Conservation (phyloP, 2,888 invertebrate genomes). For the Ceriagrion tenellum region DNA sequence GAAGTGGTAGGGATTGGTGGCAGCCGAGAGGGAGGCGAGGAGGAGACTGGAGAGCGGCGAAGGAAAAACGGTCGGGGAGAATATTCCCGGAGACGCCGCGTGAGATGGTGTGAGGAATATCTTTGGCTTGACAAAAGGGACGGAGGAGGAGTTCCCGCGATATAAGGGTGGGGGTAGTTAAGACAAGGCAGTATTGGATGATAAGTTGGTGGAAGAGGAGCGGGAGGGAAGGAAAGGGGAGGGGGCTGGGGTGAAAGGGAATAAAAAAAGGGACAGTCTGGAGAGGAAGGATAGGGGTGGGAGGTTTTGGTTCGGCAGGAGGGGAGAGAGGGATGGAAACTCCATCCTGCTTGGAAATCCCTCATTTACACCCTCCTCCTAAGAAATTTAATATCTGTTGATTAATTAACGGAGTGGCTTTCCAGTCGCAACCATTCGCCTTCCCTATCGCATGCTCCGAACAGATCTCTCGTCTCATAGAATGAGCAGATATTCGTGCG, state of each 20-base stretch:
- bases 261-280: conserved; percentile 50
- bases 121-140: conserved; percentile 40
- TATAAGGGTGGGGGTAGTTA: conserved; percentile 60
- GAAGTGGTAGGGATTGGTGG: not conserved
- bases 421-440: conserved; percentile 46
- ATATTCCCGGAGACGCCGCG: not conserved
- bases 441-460: not conserved
- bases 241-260: not conserved
- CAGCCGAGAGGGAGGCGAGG: not conserved
- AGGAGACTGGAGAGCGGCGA: not conserved
- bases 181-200: conserved; percentile 54
- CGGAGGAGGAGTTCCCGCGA: conserved; percentile 5
- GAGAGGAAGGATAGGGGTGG: conserved; percentile 51
- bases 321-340: conserved; percentile 27
- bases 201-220: conserved; percentile 50
- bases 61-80: not conserved
- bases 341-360: conserved; percentile 66
- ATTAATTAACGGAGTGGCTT: conserved; percentile 68
- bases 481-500: conserved; percentile 51
- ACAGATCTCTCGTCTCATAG: conserved; percentile 28
- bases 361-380: conserved; percentile 66
- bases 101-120: conserved; percentile 22
- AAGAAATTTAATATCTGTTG: conserved; percentile 68
- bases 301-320: not conserved
- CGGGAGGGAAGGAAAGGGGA: not conserved